Percentiles rank a stretch among this genome's conserved stretches.
Conservation (phyloP, 2,113 vertebrate species). For the Nesoenas mayeri region DNA sequence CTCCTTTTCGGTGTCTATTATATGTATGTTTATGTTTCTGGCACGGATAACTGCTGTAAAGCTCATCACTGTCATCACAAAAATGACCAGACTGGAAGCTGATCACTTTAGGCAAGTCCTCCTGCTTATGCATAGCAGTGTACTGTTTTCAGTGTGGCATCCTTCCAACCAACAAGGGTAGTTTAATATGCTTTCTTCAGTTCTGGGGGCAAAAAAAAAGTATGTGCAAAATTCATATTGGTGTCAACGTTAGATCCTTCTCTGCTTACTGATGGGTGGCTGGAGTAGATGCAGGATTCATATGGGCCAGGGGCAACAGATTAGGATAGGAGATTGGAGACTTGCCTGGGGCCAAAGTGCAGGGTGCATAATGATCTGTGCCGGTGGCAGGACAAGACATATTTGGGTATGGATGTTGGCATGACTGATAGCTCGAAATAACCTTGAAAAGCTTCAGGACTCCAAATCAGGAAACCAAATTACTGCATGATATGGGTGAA, state of each 20-base stretch:
- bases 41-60: not conserved
- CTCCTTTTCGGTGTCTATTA: not conserved
- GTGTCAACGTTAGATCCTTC: not conserved
- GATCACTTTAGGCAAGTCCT: not conserved
- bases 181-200: not conserved
- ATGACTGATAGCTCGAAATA: not conserved
- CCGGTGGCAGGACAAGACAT: not conserved
- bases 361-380: not conserved
- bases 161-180: not conserved
- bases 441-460: not conserved
- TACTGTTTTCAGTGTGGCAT: not conserved
- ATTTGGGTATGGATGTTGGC: not conserved
- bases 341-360: not conserved
- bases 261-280: not conserved
- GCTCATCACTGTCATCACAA: not conserved
- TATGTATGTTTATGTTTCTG: not conserved
- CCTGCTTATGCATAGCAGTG: not conserved
- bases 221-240: not conserved
- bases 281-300: not conserved
- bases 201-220: not conserved
- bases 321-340: not conserved
- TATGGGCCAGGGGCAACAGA: not conserved
- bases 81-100: not conserved
- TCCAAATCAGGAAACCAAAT: conserved; percentile 13
- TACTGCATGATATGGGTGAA: not conserved